Evolutionary conservation across 2,797 vertebrate genomes (phyloP).

Genomic region (Megaceryle alcyon): DNA sequence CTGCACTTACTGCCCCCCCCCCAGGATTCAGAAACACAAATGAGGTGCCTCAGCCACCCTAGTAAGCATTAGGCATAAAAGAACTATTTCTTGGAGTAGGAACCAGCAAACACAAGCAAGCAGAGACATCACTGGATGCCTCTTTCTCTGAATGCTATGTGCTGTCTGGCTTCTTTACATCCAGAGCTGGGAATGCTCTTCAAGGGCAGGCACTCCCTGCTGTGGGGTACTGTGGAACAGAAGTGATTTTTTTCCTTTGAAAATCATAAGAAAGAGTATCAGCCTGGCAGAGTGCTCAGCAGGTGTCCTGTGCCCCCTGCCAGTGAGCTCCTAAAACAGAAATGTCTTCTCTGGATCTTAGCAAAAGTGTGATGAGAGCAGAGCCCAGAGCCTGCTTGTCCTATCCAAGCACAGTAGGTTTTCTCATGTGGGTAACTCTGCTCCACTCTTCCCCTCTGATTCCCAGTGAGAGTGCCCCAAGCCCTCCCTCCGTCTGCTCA

Average conservation of each 20-base stretch:
- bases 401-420: fast-evolving
- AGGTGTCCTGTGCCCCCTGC: neutral
- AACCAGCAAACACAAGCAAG: neutral
- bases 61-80: neutral
- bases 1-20: neutral
- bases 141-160: neutral
- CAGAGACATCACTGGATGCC: neutral
- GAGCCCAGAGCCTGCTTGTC: neutral
- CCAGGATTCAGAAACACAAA: neutral
- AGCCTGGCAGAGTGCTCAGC: neutral
- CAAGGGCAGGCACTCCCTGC: neutral
- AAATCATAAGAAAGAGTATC: neutral
- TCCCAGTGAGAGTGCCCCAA: neutral
- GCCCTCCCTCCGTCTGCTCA: neutral
- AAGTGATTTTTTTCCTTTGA: neutral
- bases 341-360: neutral
- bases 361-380: neutral
- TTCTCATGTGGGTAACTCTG: neutral
- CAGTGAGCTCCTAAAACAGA: neutral
- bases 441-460: neutral
- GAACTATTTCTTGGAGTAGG: neutral
- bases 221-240: neutral
- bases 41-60: neutral
- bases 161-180: neutral
- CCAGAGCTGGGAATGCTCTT: neutral